Percentiles rank a stretch among this genome's conserved stretches.
Conservation (phyloP, 2,888 invertebrate species). For the Choristoneura rosaceana region DNA sequence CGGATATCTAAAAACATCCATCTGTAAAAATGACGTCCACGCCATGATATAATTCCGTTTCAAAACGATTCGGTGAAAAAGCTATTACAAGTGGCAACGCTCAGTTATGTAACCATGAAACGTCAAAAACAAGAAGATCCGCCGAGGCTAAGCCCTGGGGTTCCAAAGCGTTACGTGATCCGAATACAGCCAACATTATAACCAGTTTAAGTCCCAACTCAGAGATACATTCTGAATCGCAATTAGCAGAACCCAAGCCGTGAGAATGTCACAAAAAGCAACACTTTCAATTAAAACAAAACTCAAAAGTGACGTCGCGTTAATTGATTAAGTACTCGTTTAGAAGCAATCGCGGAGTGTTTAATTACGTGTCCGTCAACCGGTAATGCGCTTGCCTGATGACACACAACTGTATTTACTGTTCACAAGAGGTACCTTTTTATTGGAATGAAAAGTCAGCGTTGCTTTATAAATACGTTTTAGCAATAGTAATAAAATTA, state of each 20-base stretch:
- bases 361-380: constrained; percentile 20
- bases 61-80: constrained; percentile 27
- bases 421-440: neutral
- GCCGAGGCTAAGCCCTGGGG: constrained; percentile 66
- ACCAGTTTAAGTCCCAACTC: constrained; percentile 70
- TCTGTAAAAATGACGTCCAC: neutral
- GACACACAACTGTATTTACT: neutral
- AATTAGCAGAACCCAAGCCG: constrained; percentile 65
- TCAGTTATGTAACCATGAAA: constrained; percentile 63
- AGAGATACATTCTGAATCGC: constrained; percentile 72
- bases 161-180: constrained; percentile 69
- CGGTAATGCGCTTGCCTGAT: neutral
- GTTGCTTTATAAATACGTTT: neutral
- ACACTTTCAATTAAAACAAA: constrained; percentile 56
- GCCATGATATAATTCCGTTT: constrained; percentile 11
- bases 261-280: constrained; percentile 62
- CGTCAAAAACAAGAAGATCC: constrained; percentile 76
- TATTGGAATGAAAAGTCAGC: neutral
- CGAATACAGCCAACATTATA: constrained; percentile 67
- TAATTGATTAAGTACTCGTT: constrained; percentile 34
- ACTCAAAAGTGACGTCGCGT: constrained; percentile 34
- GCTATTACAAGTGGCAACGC: constrained; percentile 37
- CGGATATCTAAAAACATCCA: neutral
- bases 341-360: constrained; percentile 18
- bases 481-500: too few species aligned